These are phyloP conservation scores for Athetis lepigone DNA, from an alignment of 2,888 invertebrate genomes.

Conservation along the genomic window DNA sequence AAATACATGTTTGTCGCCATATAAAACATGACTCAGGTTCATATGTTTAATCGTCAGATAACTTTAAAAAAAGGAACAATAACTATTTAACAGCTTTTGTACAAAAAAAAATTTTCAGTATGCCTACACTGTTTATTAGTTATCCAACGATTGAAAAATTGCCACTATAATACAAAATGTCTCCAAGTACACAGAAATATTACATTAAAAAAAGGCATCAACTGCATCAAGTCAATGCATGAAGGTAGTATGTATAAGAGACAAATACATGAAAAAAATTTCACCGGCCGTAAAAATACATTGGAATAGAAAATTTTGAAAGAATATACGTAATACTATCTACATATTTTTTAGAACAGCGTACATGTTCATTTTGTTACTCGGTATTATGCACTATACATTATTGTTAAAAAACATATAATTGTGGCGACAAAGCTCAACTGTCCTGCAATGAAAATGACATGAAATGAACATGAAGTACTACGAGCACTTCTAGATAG, in stretches of 20 bases:
- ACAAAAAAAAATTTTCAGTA: no score
- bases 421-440: no score
- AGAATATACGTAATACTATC: not conserved
- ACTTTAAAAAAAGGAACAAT: not conserved
- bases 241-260: no score
- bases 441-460: no score
- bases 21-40: not conserved
- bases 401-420: not conserved
- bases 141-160: not conserved
- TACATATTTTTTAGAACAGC: slow-evolving; percentile 2
- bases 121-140: no score
- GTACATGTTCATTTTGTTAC: not conserved
- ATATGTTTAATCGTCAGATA: not conserved
- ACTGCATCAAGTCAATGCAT: no score
- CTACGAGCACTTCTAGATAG: not conserved
- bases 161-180: not conserved
- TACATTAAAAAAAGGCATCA: not conserved
- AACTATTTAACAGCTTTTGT: not conserved
- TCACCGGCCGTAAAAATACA: not conserved
- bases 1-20: not conserved
- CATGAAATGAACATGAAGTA: not conserved
- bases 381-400: not conserved
- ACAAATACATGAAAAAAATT: not conserved
- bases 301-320: not conserved
- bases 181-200: not conserved